Evolutionary conservation across 2,888 invertebrate species (phyloP), one percentile per base, ranked within the genome.

Genomic region (Dilophus febrilis): DNA sequence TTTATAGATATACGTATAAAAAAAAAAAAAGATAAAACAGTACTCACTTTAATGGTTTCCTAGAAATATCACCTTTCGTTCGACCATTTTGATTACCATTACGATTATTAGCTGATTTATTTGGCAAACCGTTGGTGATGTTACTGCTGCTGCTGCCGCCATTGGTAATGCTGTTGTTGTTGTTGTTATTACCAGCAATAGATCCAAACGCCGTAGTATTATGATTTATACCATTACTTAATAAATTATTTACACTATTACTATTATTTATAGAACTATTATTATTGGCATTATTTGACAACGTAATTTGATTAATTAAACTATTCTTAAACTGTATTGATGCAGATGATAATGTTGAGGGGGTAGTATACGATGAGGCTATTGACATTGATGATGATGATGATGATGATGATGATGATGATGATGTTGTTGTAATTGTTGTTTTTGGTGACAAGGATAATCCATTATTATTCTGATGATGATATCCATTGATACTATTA

Each of bases 31-130:
- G 8, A 22, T 22, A 22, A 22, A 22, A 22, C 8, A 6, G 22
- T 49, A 64, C 67, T 64, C 59, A 80, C 79, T 74, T 78, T 50
- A 81, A 68, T 51, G 81, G 77, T 61, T 79, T 71, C 60, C 73
- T 74, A 61, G 74, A 71, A 53, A 84, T 72, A 57, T 83, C 82
- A 49, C 74, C 69, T 56, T 69, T 72, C 64, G 48, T 58, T 64
- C 51, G 65, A 57, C 53, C 27, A 36, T 35, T 42, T 38, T 40
- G 39, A 42, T 35, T 35, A n/a, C n/a, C n/a, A 28, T 32, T 40
- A 37, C 36, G 35, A 36, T 27, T 40, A 32, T 36, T 40, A 22
- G 36, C 42, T 33, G 40, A 35, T 31, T 42, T 40, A 16, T 37
- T 39, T 16, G 40, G 31, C 33, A 39, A 43, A 40, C n/a, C n/a